Conservation (phyloP, 2,113 vertebrate species). For the Chunga burmeisteri region DNA sequence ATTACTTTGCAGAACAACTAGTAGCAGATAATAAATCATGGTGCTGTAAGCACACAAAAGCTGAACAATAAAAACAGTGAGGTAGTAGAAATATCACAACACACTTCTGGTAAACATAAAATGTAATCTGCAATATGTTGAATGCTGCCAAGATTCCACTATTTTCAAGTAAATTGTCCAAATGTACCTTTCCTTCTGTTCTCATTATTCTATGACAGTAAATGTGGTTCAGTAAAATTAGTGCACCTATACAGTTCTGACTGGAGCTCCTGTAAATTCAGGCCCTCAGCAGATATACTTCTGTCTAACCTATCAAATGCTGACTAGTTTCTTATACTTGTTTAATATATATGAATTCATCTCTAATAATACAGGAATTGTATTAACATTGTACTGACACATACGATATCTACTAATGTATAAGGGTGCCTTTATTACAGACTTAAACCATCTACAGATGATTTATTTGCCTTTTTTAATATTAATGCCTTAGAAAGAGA, state of each 20-base stretch:
- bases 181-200: not conserved
- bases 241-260: not conserved
- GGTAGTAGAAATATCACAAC: not conserved
- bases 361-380: not conserved
- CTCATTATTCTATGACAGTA: not conserved
- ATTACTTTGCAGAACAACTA: slow-evolving; percentile 23
- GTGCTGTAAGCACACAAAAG: not conserved
- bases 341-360: not conserved
- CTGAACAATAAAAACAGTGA: not conserved
- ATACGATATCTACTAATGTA: not conserved
- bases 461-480: not conserved
- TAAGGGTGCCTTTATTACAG: not conserved
- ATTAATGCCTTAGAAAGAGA: not conserved
- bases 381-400: not conserved
- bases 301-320: not conserved
- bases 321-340: not conserved
- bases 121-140: not conserved
- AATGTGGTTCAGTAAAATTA: not conserved
- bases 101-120: not conserved
- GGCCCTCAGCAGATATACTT: not conserved
- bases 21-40: slow-evolving; percentile 30
- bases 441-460: not conserved
- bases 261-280: not conserved
- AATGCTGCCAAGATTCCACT: not conserved
- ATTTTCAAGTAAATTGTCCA: not conserved